Evolutionary conservation across 2,888 invertebrate species (phyloP).

Genomic region (Oegoconia quadripuncta): DNA sequence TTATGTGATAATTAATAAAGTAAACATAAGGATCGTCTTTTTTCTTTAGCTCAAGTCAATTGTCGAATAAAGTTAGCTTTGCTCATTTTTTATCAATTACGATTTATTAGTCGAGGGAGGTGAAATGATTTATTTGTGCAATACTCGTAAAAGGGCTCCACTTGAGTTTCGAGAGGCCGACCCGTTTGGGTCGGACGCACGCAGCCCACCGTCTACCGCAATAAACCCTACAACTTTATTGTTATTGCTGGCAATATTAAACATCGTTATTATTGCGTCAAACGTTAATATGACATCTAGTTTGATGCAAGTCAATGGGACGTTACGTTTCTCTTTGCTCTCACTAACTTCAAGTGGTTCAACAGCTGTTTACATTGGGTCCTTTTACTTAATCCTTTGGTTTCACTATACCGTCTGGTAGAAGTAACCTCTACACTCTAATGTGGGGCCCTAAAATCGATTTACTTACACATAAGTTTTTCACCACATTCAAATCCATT

Average conservation of each 20-base stretch:
- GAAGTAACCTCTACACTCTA: too few relatives aligned
- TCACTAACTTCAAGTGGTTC: background rate
- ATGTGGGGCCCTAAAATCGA: too few relatives aligned
- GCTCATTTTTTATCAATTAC: background rate
- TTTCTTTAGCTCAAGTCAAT: too few relatives aligned
- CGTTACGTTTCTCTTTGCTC: background rate
- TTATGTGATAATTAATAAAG: too few relatives aligned
- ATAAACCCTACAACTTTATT: slow-evolving; percentile 60
- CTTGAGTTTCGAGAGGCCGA: slow-evolving; percentile 43
- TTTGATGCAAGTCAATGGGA: slow-evolving; percentile 10
- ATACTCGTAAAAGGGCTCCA: slow-evolving; percentile 48
- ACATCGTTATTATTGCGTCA: slow-evolving; percentile 44
- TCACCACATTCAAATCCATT: too few relatives aligned
- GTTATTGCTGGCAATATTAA: slow-evolving; percentile 44
- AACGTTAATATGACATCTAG: slow-evolving; percentile 24
- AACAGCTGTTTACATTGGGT: too few relatives aligned
- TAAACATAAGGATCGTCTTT: too few relatives aligned
- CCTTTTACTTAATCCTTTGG: too few relatives aligned
- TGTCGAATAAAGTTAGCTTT: too few relatives aligned
- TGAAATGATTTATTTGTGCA: slow-evolving; percentile 53
- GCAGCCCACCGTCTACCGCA: slow-evolving; percentile 41
- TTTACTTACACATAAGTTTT: too few relatives aligned
- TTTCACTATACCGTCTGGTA: too few relatives aligned
- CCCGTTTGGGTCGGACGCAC: slow-evolving; percentile 35
- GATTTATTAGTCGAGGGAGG: slow-evolving; percentile 22